phyloP scores from a whole-genome alignment of 2,888 invertebrate genomes.

The Dromius quadrimaculatus region DNA sequence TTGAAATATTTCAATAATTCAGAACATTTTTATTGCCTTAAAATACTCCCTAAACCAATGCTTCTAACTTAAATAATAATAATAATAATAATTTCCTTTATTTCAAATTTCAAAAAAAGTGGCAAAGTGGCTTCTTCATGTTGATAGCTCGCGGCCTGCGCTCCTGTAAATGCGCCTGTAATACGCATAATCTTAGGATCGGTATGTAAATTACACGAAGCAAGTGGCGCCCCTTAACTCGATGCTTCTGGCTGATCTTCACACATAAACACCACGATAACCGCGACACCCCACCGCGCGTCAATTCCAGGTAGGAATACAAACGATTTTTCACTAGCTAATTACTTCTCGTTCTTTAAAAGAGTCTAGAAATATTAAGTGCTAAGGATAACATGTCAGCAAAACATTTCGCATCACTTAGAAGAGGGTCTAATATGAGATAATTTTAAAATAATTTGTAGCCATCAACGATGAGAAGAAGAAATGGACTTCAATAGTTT shows the following conservation, averaged over 20 bases:
- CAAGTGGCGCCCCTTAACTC: constrained; percentile 13
- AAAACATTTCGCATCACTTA: constrained; percentile 8
- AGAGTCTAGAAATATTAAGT: neutral
- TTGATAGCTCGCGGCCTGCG: neutral
- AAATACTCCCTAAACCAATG: no score
- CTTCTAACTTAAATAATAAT: no score
- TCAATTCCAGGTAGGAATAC: neutral
- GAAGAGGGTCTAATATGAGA: no score
- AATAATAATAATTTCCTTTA: no score
- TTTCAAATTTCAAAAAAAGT: no score
- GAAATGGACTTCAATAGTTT: no score
- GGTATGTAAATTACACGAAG: constrained; percentile 7
- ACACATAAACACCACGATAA: constrained; percentile 13
- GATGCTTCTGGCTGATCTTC: constrained; percentile 10
- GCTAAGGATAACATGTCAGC: constrained; percentile 27
- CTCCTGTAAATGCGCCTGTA: constrained; percentile 13
- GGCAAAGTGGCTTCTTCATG: neutral
- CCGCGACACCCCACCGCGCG: no score
- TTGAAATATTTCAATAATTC: no score
- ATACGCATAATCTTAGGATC: constrained; percentile 16
- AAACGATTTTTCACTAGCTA: neutral
- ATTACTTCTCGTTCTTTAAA: neutral
- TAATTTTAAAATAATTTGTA: no score
- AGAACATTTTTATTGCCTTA: no score
- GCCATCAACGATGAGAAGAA: no score